Evolutionary conservation across 2,888 invertebrate species (phyloP).

Genomic region (Ptilodon capucinus): DNA sequence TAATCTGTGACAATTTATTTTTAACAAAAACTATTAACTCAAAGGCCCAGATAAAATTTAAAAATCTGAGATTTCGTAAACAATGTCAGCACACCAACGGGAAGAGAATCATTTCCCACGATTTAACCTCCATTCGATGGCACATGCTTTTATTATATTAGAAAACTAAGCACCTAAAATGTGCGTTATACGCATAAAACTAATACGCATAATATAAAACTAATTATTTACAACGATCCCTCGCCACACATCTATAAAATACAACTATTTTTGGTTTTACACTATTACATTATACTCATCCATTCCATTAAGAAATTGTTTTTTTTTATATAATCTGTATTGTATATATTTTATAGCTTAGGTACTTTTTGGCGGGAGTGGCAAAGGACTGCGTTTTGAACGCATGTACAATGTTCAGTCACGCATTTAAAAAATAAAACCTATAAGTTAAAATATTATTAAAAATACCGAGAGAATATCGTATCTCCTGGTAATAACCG

Average conservation of each 20-base stretch:
- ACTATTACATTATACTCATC: slow-evolving; percentile 31
- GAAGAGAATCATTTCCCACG: slow-evolving; percentile 50
- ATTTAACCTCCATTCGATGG: slow-evolving; percentile 61
- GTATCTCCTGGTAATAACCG: not conserved
- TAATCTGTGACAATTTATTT: slow-evolving; percentile 32
- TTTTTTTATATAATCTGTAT: slow-evolving; percentile 31
- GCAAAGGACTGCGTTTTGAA: slow-evolving; percentile 67
- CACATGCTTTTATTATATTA: slow-evolving; percentile 54
- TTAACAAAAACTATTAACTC: slow-evolving; percentile 22
- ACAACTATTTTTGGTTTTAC: slow-evolving; percentile 40
- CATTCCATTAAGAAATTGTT: slow-evolving; percentile 50
- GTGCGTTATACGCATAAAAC: slow-evolving; percentile 66
- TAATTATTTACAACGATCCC: slow-evolving; percentile 57
- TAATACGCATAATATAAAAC: slow-evolving; percentile 54
- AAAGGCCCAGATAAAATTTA: slow-evolving; percentile 29
- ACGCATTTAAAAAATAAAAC: slow-evolving; percentile 36
- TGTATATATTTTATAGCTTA: slow-evolving; percentile 28
- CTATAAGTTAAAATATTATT: slow-evolving; percentile 8
- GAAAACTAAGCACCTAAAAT: slow-evolving; percentile 54
- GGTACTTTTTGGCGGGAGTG: slow-evolving; percentile 40
- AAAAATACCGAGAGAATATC: not conserved
- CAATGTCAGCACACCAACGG: slow-evolving; percentile 50
- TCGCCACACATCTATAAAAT: slow-evolving; percentile 45
- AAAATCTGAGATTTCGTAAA: slow-evolving; percentile 49
- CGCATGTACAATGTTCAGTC: slow-evolving; percentile 63